A percentile compares a stretch with the other conserved stretches of the same genome.
These are phyloP conservation scores for Mamestra configurata DNA, from an alignment of 1,140 invertebrate genomes.

Conservation along the genomic window DNA sequence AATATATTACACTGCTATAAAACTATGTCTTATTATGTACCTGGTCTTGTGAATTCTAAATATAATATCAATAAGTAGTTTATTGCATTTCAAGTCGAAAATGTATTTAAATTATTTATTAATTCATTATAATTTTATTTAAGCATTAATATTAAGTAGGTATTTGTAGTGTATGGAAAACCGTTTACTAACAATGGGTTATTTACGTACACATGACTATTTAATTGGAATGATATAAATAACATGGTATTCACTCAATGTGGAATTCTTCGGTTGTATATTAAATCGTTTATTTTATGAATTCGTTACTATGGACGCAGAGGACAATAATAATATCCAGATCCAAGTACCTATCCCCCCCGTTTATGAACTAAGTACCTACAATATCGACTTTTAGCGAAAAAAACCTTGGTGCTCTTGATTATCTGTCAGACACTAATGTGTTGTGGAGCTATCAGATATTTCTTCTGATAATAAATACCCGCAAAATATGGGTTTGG, in stretches of 20 bases:
- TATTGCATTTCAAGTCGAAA: no score
- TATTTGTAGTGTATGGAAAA: background rate
- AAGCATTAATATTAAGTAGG: background rate
- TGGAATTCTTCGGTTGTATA: background rate
- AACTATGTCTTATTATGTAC: constrained; percentile 3
- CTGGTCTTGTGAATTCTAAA: background rate
- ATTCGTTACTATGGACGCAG: background rate
- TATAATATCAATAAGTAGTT: no score
- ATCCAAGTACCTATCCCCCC: no score
- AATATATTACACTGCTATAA: constrained; percentile 31
- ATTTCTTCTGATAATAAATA: constrained; percentile 35
- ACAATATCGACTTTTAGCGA: no score
- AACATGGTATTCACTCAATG: background rate
- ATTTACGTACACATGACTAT: constrained; percentile 27
- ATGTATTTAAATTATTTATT: no score
- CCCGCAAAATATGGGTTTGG: constrained; percentile 42
- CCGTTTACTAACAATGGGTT: constrained; percentile 2
- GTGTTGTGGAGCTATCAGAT: constrained; percentile 8
- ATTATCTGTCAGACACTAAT: constrained; percentile 10
- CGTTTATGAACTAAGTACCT: no score
- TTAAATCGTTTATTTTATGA: background rate
- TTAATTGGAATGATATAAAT: constrained; percentile 19
- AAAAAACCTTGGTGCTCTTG: background rate
- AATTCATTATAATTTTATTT: no score
- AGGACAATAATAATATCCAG: no score